Base-by-base conservation (phyloP, 2,113 vertebrate species). In the Romanogobio albipinnatus region DNA sequence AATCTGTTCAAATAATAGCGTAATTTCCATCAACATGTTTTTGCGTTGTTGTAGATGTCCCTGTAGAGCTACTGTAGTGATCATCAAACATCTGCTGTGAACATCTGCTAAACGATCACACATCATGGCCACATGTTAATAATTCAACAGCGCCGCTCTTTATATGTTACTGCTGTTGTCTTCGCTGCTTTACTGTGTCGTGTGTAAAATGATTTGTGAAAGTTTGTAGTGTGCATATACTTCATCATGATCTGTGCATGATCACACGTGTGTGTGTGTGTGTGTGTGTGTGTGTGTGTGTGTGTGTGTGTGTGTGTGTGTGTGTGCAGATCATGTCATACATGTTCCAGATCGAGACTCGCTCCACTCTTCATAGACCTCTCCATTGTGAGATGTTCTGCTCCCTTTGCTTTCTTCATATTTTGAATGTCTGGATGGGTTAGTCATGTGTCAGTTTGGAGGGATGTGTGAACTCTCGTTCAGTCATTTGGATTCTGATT, bases 31-130 rank as follows among this genome's bases (percentile, higher is more conserved):
- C 51, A 0, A 53, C 19, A 19, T 19, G 53, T 56, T 19, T 53
- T 3, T 19, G 53, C 53, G 19, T 8, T 19, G 5, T 8, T 56
- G 64, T 45, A 24, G n/a, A 51, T 9, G 11, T 15, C 47, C n/a
- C 33, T 7, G 79, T 17, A 13, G 7, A 29, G 47, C 13, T 76
- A 29, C 47, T 51, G 13, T 1, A 75, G 39, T 24, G 22, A 26
- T 49, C 6, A 75, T 51, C 7, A 74, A 74, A 75, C 71, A 26
- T 11, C 71, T 75, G 73, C 45, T 75, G n/a, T 51, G 29, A 29
- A 1, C 14, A 29, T 11, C 49, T 26, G 10, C 6, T 9, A 47
- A 49, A 74, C 43, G 49, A 15, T 11, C 6, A 47, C 39, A 74
- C 13, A 22, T 9, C 36, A 39, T 39, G 43, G 11, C 0, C 9